A percentile compares a stretch with the other conserved stretches of the same genome.
Evolutionary conservation across 2,888 invertebrate genomes (phyloP).

Genomic region (Seira ritae): DNA sequence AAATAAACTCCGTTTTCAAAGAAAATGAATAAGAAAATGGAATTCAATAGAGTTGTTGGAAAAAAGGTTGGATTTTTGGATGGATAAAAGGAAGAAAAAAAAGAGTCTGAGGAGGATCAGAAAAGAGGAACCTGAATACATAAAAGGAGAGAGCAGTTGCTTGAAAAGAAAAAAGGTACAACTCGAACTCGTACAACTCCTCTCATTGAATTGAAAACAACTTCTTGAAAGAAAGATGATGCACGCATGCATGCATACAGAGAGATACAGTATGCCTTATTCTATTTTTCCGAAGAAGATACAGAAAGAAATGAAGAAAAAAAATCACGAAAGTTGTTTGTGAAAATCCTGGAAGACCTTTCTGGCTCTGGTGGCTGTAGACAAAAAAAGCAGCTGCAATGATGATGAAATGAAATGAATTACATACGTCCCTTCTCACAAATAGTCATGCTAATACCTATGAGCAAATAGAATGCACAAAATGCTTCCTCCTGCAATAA

Average conservation of each 20-base stretch:
- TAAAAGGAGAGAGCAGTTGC: slow-evolving; percentile 23
- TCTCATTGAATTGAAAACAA: slow-evolving; percentile 10
- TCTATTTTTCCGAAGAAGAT: neutral
- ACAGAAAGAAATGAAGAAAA: neutral
- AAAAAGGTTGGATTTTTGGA: neutral
- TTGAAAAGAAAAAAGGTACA: slow-evolving; percentile 15
- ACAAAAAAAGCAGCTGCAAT: slow-evolving; percentile 11
- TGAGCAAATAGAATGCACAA: too few species aligned
- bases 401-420: neutral
- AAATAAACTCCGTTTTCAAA: slow-evolving; percentile 21
- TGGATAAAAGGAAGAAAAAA: slow-evolving; percentile 5
- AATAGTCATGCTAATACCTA: too few species aligned
- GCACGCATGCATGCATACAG: neutral
- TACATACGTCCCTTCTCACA: too few species aligned
- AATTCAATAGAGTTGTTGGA: neutral
- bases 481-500: too few species aligned
- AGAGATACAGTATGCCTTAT: neutral
- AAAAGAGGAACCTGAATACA: slow-evolving; percentile 15
- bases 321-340: neutral
- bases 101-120: slow-evolving; percentile 7
- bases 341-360: neutral
- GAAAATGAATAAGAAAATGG: slow-evolving; percentile 22
- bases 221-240: neutral
- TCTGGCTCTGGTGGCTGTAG: too few species aligned
- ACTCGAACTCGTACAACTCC: too few species aligned